These are phyloP conservation scores for Lithophane semibrunnea DNA, from an alignment of 2,888 invertebrate species.

Conservation along the genomic window DNA sequence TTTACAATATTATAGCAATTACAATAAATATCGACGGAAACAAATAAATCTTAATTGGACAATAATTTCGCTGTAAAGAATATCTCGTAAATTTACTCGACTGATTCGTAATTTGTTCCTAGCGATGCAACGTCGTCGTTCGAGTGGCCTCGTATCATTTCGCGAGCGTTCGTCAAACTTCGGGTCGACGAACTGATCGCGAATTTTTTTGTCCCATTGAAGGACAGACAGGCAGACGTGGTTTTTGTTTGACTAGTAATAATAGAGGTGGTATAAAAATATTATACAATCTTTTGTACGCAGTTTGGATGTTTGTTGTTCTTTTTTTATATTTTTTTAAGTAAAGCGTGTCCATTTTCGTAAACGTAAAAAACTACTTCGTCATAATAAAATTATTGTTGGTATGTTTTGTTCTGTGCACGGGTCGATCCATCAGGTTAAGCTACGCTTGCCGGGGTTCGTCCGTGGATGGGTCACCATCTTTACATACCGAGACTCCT, in stretches of 20 bases:
- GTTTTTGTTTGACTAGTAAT: constrained; percentile 47
- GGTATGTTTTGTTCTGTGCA: neutral
- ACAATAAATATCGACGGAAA: too few relatives aligned
- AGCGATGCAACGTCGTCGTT: constrained; percentile 19
- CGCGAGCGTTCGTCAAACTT: constrained; percentile 47
- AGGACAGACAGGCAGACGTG: constrained; percentile 61
- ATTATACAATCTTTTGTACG: constrained; percentile 36
- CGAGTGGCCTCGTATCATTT: constrained; percentile 45
- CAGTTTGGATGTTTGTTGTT: neutral
- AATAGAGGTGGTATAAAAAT: constrained; percentile 24
- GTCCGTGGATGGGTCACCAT: too few relatives aligned
- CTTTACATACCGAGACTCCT: too few relatives aligned
- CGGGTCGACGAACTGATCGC: constrained; percentile 60
- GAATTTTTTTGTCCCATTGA: constrained; percentile 63
- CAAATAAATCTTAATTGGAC: too few relatives aligned
- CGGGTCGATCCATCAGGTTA: too few relatives aligned
- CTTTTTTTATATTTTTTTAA: neutral
- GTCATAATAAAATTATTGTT: neutral
- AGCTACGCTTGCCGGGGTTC: too few relatives aligned
- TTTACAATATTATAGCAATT: too few relatives aligned
- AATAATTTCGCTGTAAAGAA: too few relatives aligned
- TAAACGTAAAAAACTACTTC: neutral
- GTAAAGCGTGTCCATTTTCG: neutral
- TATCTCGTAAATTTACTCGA: too few relatives aligned
- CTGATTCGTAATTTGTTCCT: constrained; percentile 9